These are phyloP conservation scores for Pteruthius melanotis DNA, from an alignment of 2,113 vertebrate species.

Conservation along the genomic window DNA sequence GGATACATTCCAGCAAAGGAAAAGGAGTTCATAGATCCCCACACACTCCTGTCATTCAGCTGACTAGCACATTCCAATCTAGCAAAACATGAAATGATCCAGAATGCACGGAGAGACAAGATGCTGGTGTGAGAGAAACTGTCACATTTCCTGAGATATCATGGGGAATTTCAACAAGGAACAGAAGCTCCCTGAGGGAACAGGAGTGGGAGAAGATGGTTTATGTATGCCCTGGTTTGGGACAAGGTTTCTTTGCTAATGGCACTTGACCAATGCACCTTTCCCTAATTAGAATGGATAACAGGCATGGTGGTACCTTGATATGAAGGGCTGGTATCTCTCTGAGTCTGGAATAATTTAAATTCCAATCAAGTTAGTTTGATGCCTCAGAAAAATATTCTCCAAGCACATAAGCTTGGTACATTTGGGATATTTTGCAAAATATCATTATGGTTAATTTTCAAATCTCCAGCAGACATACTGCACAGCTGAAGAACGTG, in stretches of 20 bases:
- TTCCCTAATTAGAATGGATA: background rate
- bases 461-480: background rate
- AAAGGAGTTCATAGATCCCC: background rate
- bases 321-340: background rate
- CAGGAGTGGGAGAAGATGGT: background rate
- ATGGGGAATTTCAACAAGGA: background rate
- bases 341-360: background rate
- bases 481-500: background rate
- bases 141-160: background rate
- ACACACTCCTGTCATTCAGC: background rate
- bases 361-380: background rate
- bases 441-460: background rate
- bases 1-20: background rate
- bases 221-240: background rate
- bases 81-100: background rate
- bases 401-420: background rate
- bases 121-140: background rate
- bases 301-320: background rate
- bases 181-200: background rate
- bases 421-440: background rate
- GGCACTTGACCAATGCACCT: background rate
- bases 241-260: background rate
- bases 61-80: background rate
- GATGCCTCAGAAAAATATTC: background rate
- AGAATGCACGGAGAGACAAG: background rate